Evolutionary conservation across 2,888 invertebrate species (phyloP).

Genomic region (Macroteleia sp.): DNA sequence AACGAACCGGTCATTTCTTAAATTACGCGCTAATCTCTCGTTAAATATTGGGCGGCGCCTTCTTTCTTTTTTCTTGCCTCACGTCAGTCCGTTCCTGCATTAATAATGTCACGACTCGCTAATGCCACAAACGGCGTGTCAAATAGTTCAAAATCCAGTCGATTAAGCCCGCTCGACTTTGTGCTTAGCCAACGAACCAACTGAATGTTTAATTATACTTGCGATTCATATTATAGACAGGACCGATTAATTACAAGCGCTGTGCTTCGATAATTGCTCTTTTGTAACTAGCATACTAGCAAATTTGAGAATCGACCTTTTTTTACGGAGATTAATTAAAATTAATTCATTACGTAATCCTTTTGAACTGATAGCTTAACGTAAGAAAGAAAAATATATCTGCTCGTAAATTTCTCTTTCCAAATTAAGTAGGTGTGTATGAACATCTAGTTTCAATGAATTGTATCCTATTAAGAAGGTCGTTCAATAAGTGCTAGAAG

Average conservation of each 20-base stretch:
- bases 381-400: too few relatives aligned
- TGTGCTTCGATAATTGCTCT: too few relatives aligned
- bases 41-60: conserved; percentile 49
- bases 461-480: too few relatives aligned
- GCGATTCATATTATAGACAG: conserved; percentile 5
- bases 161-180: conserved; percentile 17
- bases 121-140: conserved; percentile 37
- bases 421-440: too few relatives aligned
- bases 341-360: too few relatives aligned
- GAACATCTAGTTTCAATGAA: too few relatives aligned
- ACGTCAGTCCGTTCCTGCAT: conserved; percentile 40
- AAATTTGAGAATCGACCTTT: too few relatives aligned
- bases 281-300: too few relatives aligned
- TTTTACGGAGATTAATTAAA: too few relatives aligned
- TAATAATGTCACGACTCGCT: conserved; percentile 59
- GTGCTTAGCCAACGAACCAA: conserved; percentile 24
- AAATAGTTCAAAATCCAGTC: conserved; percentile 29
- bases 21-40: conserved; percentile 61
- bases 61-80: conserved; percentile 32
- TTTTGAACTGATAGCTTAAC: too few relatives aligned
- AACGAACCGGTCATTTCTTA: conserved; percentile 57
- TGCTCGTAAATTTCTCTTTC: too few relatives aligned
- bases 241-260: background rate
- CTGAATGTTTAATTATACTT: conserved; percentile 22
- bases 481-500: too few relatives aligned